Evolutionary conservation across 2,113 vertebrate species (phyloP).

Genomic region (Coturnix japonica): DNA sequence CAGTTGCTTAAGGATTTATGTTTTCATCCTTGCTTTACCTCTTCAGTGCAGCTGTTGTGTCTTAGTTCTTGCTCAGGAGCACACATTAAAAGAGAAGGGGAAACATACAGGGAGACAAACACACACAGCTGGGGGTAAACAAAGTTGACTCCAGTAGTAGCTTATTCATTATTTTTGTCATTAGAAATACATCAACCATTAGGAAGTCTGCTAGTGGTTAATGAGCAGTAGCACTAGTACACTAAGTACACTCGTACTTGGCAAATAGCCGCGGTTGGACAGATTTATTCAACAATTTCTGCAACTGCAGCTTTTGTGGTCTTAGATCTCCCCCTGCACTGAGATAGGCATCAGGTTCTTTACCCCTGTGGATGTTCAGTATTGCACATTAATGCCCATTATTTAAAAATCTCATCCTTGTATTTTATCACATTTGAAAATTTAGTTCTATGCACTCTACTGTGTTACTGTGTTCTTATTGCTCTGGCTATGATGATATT

Average conservation of each 20-base stretch:
- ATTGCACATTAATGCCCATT: not conserved
- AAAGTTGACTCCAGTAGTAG: not conserved
- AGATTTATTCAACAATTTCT: not conserved
- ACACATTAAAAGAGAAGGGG: not conserved
- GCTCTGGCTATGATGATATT: not conserved
- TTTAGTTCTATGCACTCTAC: not conserved
- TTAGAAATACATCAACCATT: constrained; percentile 25
- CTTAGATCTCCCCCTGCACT: not conserved
- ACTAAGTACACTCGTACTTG: not conserved
- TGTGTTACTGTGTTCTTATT: not conserved
- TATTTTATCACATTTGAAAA: not conserved
- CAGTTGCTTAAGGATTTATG: no score
- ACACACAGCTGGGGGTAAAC: not conserved
- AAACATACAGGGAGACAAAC: not conserved
- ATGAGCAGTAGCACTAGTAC: constrained; percentile 5
- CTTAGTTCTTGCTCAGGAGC: not conserved
- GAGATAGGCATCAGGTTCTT: not conserved
- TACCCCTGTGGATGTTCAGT: not conserved
- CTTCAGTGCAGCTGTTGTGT: not conserved
- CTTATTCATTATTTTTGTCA: not conserved
- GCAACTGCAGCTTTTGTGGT: not conserved
- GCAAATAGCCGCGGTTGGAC: not conserved
- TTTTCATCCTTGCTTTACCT: not conserved
- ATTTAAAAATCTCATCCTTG: not conserved
- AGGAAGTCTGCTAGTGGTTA: not conserved